phyloP scores from a whole-genome alignment of 2,113 vertebrate species.

The Pluvialis apricaria region DNA sequence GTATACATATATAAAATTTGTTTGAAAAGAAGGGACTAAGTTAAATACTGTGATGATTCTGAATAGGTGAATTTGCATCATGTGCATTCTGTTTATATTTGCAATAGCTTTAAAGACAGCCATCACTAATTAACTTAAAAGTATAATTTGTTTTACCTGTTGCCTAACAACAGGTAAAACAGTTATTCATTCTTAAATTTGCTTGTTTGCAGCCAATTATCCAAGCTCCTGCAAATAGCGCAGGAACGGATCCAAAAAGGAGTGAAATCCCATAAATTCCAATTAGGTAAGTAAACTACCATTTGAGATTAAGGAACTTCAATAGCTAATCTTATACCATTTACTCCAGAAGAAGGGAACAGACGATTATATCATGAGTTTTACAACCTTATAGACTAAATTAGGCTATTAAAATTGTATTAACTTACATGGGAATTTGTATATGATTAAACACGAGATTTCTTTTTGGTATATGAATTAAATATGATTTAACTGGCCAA shows the following conservation, averaged over 20 bases:
- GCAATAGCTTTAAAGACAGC: background rate
- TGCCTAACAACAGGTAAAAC: background rate
- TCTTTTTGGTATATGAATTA: background rate
- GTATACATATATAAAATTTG: background rate
- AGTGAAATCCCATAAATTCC: background rate
- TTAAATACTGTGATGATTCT: background rate
- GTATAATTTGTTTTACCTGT: background rate
- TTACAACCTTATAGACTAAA: background rate
- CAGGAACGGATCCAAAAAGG: background rate
- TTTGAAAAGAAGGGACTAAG: background rate
- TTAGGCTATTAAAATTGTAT: background rate
- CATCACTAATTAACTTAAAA: slow-evolving; percentile 13
- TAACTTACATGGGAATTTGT: background rate
- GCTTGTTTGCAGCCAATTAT: background rate
- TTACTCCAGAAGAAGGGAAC: background rate
- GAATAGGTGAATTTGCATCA: background rate
- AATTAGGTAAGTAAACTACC: background rate
- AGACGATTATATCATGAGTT: background rate
- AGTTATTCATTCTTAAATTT: background rate
- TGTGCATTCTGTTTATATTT: background rate
- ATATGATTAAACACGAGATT: background rate
- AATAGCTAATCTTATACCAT: background rate
- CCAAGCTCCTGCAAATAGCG: background rate
- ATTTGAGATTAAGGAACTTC: background rate
- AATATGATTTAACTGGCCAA: background rate